phyloP scores from a whole-genome alignment of 2,797 vertebrate genomes.

The Acanthopagrus latus region DNA sequence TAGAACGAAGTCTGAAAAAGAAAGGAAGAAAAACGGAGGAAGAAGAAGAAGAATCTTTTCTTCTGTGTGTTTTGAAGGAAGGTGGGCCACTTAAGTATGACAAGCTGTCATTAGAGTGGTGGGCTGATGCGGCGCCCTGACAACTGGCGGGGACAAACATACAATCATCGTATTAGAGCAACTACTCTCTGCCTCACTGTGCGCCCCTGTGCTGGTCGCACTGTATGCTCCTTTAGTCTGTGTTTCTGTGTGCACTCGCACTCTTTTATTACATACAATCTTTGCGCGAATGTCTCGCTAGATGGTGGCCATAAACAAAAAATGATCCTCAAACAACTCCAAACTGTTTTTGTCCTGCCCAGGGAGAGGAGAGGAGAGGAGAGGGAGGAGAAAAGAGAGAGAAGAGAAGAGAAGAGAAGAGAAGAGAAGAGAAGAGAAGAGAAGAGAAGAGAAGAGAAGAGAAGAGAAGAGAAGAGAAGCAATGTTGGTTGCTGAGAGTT shows the following conservation, averaged over 20 bases:
- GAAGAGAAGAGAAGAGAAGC: neutral
- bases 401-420: too few species aligned
- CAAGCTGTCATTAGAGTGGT: conserved; percentile 96
- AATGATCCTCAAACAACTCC: conserved; percentile 67
- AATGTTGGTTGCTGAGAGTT: neutral
- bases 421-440: too few species aligned
- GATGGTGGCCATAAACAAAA: conserved; percentile 67
- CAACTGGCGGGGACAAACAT: conserved; percentile 93
- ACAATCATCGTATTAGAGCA: conserved; percentile 97
- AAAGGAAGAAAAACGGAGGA: conserved; percentile 41
- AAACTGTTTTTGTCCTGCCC: conserved; percentile 34
- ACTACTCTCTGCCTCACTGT: conserved; percentile 63
- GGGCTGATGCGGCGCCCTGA: conserved; percentile 91
- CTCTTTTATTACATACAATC: conserved; percentile 73
- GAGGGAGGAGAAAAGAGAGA: too few species aligned
- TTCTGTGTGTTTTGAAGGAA: conserved; percentile 54
- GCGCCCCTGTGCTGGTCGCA: conserved; percentile 38
- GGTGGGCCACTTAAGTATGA: conserved; percentile 91
- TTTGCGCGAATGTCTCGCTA: conserved; percentile 50
- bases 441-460: too few species aligned
- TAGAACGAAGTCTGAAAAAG: neutral
- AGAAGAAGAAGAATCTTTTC: conserved; percentile 70
- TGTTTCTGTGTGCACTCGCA: conserved; percentile 32
- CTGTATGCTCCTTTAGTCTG: conserved; percentile 33
- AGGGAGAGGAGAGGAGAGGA: neutral